These are phyloP conservation scores for Trichomycterus rosablanca DNA, from an alignment of 2,113 vertebrate species.

Conservation along the genomic window DNA sequence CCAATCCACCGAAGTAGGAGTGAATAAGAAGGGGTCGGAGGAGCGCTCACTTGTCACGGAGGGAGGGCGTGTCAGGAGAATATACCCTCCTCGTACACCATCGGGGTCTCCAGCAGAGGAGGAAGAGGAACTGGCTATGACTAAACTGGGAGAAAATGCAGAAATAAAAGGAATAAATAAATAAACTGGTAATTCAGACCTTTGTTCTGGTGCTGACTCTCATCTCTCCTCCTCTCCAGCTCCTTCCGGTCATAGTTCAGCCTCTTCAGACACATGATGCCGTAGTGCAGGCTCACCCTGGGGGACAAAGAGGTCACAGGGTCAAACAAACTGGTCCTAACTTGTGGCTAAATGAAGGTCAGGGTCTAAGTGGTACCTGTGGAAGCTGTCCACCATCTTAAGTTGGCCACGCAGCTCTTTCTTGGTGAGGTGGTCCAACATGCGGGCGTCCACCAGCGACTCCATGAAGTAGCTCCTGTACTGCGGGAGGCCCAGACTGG, in stretches of 20 bases:
- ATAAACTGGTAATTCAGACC: conserved; percentile 53
- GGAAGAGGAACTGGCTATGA: no score
- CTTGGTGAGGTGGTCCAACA: conserved; percentile 92
- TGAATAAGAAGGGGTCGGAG: no score
- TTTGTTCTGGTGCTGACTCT: conserved; percentile 82
- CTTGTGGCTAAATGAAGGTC: neutral
- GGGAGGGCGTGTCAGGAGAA: no score
- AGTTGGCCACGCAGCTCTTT: conserved; percentile 90
- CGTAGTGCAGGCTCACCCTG: conserved; percentile 91
- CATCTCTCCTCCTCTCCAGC: conserved; percentile 82
- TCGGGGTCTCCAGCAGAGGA: no score
- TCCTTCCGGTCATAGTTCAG: conserved; percentile 91
- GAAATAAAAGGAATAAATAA: no score
- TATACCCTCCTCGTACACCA: no score
- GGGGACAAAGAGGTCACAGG: conserved; percentile 44
- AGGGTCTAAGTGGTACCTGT: conserved; percentile 67
- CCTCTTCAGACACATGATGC: conserved; percentile 91
- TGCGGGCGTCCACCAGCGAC: conserved; percentile 88
- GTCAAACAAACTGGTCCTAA: conserved; percentile 11
- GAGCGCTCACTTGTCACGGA: no score
- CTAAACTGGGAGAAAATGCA: no score
- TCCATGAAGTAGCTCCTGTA: conserved; percentile 96
- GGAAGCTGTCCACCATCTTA: conserved; percentile 95
- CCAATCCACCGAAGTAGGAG: no score
- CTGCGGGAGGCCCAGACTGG: conserved; percentile 86